Evolutionary conservation across 2,797 vertebrate genomes (phyloP).

Genomic region (Manis crassicaudata): DNA sequence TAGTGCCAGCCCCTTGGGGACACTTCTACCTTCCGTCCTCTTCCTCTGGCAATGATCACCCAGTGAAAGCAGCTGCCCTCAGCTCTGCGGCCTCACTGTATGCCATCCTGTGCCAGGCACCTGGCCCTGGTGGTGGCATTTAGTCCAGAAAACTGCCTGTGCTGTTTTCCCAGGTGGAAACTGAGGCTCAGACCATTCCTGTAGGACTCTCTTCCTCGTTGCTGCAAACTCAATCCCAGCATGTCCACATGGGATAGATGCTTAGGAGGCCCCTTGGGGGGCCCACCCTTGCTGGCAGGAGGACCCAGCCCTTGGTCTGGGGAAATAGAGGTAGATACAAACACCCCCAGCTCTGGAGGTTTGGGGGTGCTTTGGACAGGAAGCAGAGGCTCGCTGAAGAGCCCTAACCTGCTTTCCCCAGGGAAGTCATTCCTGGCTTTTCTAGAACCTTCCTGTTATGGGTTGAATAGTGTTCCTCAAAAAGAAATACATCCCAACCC

Average conservation of each 20-base stretch:
- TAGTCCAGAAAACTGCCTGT: not conserved
- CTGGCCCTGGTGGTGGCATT: not conserved
- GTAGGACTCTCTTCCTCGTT: not conserved
- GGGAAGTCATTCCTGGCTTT: not conserved
- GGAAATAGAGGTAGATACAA: not conserved
- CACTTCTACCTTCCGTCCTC: too few relatives aligned
- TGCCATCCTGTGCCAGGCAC: not conserved
- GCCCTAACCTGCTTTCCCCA: not conserved
- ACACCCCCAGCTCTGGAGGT: not conserved
- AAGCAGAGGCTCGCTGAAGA: not conserved
- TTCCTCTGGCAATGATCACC: not conserved
- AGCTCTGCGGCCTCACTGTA: fast-evolving
- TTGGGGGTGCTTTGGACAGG: not conserved
- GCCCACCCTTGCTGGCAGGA: not conserved
- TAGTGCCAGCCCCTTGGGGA: not conserved
- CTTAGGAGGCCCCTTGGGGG: not conserved
- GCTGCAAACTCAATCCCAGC: not conserved
- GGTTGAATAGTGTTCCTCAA: not conserved
- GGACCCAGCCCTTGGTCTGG: not conserved
- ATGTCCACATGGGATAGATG: not conserved
- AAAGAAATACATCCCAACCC: not conserved
- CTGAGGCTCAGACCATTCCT: not conserved
- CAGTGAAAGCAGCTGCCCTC: not conserved
- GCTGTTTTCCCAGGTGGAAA: not conserved
- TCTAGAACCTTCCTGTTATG: not conserved